Percentiles rank a stretch among this genome's conserved stretches.
Evolutionary conservation across 1,140 invertebrate genomes (phyloP).

Genomic region (Tetramorium alpestre): DNA sequence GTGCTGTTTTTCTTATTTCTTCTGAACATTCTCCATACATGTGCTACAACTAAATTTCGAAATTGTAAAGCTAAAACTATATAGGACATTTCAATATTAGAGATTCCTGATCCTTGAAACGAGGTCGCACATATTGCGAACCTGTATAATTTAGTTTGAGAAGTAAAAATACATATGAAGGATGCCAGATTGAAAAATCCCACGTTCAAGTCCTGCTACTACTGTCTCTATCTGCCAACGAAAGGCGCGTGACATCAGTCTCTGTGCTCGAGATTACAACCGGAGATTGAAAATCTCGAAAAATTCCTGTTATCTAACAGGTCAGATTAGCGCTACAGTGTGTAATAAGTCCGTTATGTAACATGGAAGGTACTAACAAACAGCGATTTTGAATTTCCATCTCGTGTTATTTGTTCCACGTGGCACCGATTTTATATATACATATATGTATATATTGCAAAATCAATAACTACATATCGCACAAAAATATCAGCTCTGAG

Average conservation of each 20-base stretch:
- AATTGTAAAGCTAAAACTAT: constrained; percentile 6
- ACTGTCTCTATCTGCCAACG: not conserved
- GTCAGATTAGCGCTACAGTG: not conserved
- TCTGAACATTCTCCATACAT: not conserved
- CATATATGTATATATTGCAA: not conserved
- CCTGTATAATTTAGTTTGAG: constrained; percentile 29
- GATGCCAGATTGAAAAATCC: constrained; percentile 22
- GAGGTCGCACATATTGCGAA: not conserved
- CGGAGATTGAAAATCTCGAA: constrained; percentile 47
- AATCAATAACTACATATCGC: constrained; percentile 18
- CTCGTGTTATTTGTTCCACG: constrained; percentile 22
- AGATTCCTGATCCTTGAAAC: not conserved
- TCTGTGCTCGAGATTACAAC: constrained; percentile 39
- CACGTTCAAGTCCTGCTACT: not conserved
- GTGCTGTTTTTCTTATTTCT: not conserved
- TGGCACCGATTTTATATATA: not conserved
- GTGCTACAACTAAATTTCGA: not conserved
- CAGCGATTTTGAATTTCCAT: constrained; percentile 14
- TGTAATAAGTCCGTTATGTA: not conserved
- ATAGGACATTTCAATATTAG: constrained; percentile 2
- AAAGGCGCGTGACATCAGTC: constrained; percentile 44
- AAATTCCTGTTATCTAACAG: constrained; percentile 24
- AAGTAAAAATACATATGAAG: constrained; percentile 28
- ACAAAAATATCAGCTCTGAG: constrained; percentile 40
- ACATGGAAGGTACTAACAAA: constrained; percentile 3